phyloP scores from a whole-genome alignment of 2,797 vertebrate species.

The Galago senegalensis region DNA sequence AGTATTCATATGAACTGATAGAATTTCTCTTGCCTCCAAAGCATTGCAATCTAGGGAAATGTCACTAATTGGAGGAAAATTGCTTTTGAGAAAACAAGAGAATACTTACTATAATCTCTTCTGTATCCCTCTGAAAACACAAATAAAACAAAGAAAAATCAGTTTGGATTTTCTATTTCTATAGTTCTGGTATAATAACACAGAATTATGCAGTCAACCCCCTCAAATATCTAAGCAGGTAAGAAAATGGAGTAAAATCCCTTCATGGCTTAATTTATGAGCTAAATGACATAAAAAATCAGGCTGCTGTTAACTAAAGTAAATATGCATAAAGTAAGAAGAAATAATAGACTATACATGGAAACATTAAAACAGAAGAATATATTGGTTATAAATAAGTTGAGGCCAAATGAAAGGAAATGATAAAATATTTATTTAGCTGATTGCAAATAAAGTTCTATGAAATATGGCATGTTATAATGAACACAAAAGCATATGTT shows the following conservation, averaged over 20 bases:
- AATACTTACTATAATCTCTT: constrained; percentile 62
- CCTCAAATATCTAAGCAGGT: background rate
- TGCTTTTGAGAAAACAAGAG: constrained; percentile 33
- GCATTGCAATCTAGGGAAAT: background rate
- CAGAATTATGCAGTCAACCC: background rate
- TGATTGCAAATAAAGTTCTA: background rate
- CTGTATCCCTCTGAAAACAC: constrained; percentile 28
- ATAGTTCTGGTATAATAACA: background rate
- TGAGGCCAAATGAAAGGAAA: background rate
- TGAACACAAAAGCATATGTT: background rate
- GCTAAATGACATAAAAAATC: constrained; percentile 19
- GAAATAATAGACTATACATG: constrained; percentile 27
- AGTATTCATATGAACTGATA: background rate
- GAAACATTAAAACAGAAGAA: background rate
- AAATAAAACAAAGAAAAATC: constrained; percentile 27
- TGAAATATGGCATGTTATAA: background rate
- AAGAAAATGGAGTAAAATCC: constrained; percentile 23
- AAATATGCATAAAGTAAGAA: background rate
- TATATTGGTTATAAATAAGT: background rate
- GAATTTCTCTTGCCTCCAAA: constrained; percentile 22
- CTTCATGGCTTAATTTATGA: constrained; percentile 13
- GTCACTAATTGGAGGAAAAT: background rate
- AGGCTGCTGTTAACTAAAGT: background rate
- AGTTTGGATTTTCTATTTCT: background rate
- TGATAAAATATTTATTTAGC: background rate